Base-by-base conservation (phyloP, 2,113 vertebrate species). In the Gymnogyps californianus region DNA sequence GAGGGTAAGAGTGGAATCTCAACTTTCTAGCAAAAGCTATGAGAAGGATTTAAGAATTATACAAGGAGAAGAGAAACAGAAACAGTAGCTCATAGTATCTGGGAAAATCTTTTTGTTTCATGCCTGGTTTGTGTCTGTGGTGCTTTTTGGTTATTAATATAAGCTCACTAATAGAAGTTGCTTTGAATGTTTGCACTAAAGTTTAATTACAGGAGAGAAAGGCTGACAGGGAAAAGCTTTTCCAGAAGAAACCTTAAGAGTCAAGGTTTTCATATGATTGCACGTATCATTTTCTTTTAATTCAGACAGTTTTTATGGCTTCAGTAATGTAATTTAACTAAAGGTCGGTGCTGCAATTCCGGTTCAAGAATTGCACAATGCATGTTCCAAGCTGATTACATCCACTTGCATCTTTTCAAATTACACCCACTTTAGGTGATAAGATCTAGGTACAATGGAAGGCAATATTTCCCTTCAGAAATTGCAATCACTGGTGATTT, bases 301-400 rank as follows among this genome's bases (percentile, higher is more conserved):
- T 87, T 71, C 47, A 65, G 40, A 31, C 1, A 20, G 9, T 28
- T 79, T 76, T 76, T 78, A 71, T 82, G 51, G 6, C 21, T 87
- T 90, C 49, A 29, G 74, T 64, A 61, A 40, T 13, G 10, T 22
- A 69, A 52, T 89, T 89, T 82, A 71, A 59, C 34, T 82, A 65
- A 36, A 64, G 19, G 17, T 79, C 3, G 1, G 9, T 52, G 52
- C 36, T 89, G 57, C 61, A 79, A 91, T 15, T 67, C 77, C 0
- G 1, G 18, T 79, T 92, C 57, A 72, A 84, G 70, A 74, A 65
- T 16, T 89, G 28, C 34, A 29, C 61, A 87, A 72, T 26, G 49
- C 16, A 61, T 69, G 76, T 96, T 97, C 83, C 91, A 86, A 64
- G 62, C 22, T 79, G 65, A 91, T 95, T 95, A 79, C 52, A 85